These are phyloP conservation scores for Erebia epiphron DNA, from an alignment of 2,888 invertebrate species.

Conservation along the genomic window DNA sequence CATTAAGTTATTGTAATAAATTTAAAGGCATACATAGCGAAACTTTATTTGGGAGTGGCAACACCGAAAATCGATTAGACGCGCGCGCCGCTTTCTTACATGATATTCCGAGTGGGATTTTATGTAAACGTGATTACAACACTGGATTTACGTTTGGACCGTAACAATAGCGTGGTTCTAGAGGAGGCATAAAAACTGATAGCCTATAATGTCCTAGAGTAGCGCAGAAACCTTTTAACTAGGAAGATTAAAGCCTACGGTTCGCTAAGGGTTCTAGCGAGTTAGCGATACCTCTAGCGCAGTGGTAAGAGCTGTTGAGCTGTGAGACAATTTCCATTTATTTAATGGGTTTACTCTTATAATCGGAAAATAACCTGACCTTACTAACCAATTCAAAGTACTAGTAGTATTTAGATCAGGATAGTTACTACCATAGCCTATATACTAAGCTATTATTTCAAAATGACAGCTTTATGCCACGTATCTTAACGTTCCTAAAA, in stretches of 20 bases:
- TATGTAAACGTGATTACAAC: slow-evolving; percentile 52
- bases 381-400: neutral
- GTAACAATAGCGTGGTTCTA: slow-evolving; percentile 44
- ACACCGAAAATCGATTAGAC: slow-evolving; percentile 57
- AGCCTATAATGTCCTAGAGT: slow-evolving; percentile 23
- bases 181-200: slow-evolving; percentile 30
- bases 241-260: neutral
- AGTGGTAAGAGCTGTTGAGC: too few species aligned
- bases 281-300: too few species aligned
- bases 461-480: too few species aligned
- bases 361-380: neutral
- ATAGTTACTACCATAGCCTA: too few species aligned
- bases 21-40: slow-evolving; percentile 25
- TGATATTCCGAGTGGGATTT: slow-evolving; percentile 54
- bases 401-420: too few species aligned
- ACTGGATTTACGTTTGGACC: slow-evolving; percentile 53
- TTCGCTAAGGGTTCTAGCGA: neutral
- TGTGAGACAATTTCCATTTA: too few species aligned
- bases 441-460: too few species aligned
- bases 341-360: too few species aligned
- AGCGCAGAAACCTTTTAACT: slow-evolving; percentile 11
- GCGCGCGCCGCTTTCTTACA: slow-evolving; percentile 49
- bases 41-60: slow-evolving; percentile 41
- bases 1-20: slow-evolving; percentile 16
- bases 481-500: too few species aligned